A percentile compares a stretch with the other conserved stretches of the same genome.
These are phyloP conservation scores for Rhineura floridana DNA, from an alignment of 2,113 vertebrate genomes.

Conservation along the genomic window DNA sequence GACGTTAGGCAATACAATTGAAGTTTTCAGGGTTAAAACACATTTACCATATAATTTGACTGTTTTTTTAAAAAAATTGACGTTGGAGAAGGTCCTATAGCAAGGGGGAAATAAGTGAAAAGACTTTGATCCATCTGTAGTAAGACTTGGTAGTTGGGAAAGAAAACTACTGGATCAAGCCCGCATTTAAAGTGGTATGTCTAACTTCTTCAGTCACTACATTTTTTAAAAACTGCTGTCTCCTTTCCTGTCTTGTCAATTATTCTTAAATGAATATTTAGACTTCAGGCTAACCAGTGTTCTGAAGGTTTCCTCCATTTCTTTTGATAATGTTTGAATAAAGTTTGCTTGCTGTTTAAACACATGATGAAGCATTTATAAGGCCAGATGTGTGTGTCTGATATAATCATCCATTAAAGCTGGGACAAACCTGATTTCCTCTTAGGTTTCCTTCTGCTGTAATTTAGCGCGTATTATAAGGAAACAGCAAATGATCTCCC, in stretches of 20 bases:
- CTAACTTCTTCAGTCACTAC: neutral
- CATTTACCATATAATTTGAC: neutral
- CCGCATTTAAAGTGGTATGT: neutral
- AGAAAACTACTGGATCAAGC: neutral
- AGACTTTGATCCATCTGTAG: neutral
- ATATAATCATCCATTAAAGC: neutral
- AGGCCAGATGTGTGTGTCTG: neutral
- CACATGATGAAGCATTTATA: neutral
- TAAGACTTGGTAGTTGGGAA: neutral
- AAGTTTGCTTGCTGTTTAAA: neutral
- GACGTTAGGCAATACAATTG: no score
- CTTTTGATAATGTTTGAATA: no score
- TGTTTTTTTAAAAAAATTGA: no score
- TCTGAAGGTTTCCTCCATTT: neutral
- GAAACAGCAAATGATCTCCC: neutral
- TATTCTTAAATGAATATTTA: neutral
- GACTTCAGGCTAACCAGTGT: neutral
- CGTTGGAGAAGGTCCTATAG: no score
- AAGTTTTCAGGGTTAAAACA: neutral
- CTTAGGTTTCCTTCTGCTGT: no score
- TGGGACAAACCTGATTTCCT: neutral
- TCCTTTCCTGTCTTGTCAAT: neutral
- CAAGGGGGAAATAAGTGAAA: neutral
- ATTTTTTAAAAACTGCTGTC: neutral
- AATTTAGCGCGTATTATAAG: accelerated